Percentiles rank a stretch among this genome's conserved stretches.
phyloP scores from a whole-genome alignment of 2,113 vertebrate genomes.

The Geococcyx californianus region DNA sequence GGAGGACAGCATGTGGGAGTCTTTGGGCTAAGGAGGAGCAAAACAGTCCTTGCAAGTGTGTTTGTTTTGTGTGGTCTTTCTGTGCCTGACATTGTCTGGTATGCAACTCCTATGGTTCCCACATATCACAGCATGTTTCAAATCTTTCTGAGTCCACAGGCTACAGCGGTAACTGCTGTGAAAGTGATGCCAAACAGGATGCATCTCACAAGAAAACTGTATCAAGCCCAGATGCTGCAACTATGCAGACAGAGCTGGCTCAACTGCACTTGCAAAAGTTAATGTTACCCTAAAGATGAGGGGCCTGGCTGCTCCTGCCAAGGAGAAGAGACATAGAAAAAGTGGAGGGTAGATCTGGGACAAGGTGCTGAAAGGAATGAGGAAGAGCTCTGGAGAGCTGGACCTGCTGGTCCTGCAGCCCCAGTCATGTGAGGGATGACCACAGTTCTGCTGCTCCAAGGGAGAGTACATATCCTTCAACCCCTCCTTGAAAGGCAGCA shows the following conservation, averaged over 20 bases:
- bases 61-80: conserved; percentile 9
- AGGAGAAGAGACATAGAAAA: not conserved
- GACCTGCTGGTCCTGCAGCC: not conserved
- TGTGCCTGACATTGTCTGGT: not conserved
- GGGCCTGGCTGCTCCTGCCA: not conserved
- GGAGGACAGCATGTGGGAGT: not conserved
- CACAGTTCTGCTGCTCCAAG: not conserved
- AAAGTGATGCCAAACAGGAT: not conserved
- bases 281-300: not conserved
- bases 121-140: not conserved
- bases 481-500: not conserved
- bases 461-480: not conserved
- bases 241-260: not conserved
- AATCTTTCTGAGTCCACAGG: not conserved
- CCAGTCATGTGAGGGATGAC: not conserved
- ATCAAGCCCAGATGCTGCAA: not conserved
- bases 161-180: not conserved
- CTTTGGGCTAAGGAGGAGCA: not conserved
- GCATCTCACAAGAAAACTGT: not conserved
- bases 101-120: not conserved
- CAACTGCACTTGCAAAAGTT: not conserved
- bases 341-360: not conserved
- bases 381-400: not conserved
- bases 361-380: not conserved
- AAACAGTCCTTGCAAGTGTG: not conserved